Evolutionary conservation across 2,888 invertebrate genomes (phyloP).

Genomic region (Cataglyphis cursor): DNA sequence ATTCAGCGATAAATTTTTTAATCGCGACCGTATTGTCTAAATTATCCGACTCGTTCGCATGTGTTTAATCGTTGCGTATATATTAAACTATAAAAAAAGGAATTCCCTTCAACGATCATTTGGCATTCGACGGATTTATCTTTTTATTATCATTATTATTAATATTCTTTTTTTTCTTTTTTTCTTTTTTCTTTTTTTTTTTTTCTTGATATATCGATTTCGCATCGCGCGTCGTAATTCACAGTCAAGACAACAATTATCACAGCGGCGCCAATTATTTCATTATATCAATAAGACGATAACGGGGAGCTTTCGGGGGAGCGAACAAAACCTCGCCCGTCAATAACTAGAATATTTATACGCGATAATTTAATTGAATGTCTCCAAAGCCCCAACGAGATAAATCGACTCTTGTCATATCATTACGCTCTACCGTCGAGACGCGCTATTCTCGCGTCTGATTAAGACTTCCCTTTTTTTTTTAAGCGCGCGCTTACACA

Average conservation of each 20-base stretch:
- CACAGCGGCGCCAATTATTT: slow-evolving; percentile 42
- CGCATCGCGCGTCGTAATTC: slow-evolving; percentile 15
- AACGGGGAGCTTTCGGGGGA: background rate
- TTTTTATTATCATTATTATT: too few species aligned
- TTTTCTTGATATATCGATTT: background rate
- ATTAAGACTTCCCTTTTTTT: background rate
- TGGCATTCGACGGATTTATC: slow-evolving; percentile 32
- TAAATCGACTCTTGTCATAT: background rate
- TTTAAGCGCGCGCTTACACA: slow-evolving; percentile 2
- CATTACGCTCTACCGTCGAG: slow-evolving; percentile 23
- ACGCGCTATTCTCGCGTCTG: slow-evolving; percentile 25
- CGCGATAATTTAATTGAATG: slow-evolving; percentile 18
- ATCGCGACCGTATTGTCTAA: slow-evolving; percentile 21
- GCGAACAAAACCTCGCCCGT: slow-evolving; percentile 15
- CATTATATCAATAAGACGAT: slow-evolving; percentile 21
- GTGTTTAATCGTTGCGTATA: background rate
- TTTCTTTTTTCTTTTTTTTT: background rate
- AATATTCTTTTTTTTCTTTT: background rate
- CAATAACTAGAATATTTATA: slow-evolving; percentile 25
- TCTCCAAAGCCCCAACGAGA: slow-evolving; percentile 1
- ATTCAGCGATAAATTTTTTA: slow-evolving; percentile 1
- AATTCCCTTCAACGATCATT: slow-evolving; percentile 17
- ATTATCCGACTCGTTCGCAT: background rate
- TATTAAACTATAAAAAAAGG: background rate
- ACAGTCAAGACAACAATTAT: slow-evolving; percentile 42